These are phyloP conservation scores for Okamejei kenojei DNA, from an alignment of 2,797 vertebrate species.

Conservation along the genomic window DNA sequence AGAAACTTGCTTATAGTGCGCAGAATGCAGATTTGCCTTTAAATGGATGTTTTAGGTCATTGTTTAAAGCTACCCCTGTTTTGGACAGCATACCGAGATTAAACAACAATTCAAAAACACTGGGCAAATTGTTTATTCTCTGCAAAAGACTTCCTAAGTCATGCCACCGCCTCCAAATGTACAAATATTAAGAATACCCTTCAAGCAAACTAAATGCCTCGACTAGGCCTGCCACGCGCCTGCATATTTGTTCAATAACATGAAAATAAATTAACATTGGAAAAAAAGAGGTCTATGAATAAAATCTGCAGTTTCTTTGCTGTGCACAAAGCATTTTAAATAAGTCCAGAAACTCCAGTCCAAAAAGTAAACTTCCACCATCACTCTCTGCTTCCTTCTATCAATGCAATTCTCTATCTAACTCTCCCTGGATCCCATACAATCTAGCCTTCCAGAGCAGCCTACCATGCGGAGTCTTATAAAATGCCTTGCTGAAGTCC, in stretches of 20 bases:
- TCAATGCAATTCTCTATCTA: no score
- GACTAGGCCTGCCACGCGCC: constrained; percentile 20
- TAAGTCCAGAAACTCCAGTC: constrained; percentile 30
- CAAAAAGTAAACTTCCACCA: no score
- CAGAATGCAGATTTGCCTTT: constrained; percentile 27
- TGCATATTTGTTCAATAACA: constrained; percentile 17
- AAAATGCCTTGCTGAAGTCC: no score
- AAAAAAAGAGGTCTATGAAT: constrained; percentile 25
- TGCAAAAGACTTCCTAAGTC: constrained; percentile 45
- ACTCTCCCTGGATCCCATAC: no score
- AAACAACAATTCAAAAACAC: constrained; percentile 45
- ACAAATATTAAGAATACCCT: constrained; percentile 50
- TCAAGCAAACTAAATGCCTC: not conserved
- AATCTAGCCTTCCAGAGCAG: no score
- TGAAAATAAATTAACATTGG: constrained; percentile 26
- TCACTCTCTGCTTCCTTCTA: no score
- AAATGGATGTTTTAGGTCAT: not conserved
- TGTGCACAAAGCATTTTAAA: not conserved
- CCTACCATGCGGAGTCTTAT: no score
- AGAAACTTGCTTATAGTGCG: not conserved
- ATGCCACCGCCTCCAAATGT: constrained; percentile 50
- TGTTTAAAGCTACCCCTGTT: constrained; percentile 13
- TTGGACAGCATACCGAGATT: not conserved
- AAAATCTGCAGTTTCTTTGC: not conserved
- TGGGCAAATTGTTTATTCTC: constrained; percentile 41